Conservation (phyloP, 2,888 invertebrate genomes). For the Diloba caeruleocephala region DNA sequence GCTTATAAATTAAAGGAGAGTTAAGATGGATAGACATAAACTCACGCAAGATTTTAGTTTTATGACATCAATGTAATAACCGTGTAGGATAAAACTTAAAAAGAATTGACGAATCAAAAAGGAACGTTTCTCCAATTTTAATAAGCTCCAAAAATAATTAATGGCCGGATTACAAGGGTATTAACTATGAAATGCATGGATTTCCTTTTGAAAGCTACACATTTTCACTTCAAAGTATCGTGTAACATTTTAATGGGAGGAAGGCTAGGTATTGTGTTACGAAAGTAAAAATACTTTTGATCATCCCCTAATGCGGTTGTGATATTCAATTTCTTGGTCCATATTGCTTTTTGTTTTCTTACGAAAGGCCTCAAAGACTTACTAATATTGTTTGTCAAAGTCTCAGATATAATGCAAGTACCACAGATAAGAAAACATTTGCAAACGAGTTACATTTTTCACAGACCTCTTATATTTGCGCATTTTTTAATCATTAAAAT, state of each 20-base stretch:
- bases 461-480: not conserved
- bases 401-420: constrained; percentile 8
- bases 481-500: no score
- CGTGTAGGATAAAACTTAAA: constrained; percentile 20
- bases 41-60: constrained; percentile 29
- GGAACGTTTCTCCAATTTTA: constrained; percentile 37
- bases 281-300: constrained; percentile 34
- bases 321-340: not conserved
- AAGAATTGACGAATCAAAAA: constrained; percentile 44
- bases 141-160: constrained; percentile 42
- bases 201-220: constrained; percentile 25
- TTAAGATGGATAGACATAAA: constrained; percentile 12
- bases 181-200: constrained; percentile 35
- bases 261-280: constrained; percentile 34
- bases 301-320: constrained; percentile 10
- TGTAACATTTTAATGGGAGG: constrained; percentile 37
- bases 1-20: constrained; percentile 11
- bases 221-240: constrained; percentile 23
- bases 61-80: constrained; percentile 38
- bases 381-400: constrained; percentile 5
- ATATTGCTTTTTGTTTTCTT: not conserved
- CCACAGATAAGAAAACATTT: constrained; percentile 10
- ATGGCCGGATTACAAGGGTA: constrained; percentile 40
- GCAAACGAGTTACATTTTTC: constrained; percentile 14
- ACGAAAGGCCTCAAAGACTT: constrained; percentile 5